A percentile compares a stretch with the other conserved stretches of the same genome.
These are phyloP conservation scores for Pygathrix nemaeus DNA, from an alignment of 2,113 vertebrate genomes.

Conservation along the genomic window DNA sequence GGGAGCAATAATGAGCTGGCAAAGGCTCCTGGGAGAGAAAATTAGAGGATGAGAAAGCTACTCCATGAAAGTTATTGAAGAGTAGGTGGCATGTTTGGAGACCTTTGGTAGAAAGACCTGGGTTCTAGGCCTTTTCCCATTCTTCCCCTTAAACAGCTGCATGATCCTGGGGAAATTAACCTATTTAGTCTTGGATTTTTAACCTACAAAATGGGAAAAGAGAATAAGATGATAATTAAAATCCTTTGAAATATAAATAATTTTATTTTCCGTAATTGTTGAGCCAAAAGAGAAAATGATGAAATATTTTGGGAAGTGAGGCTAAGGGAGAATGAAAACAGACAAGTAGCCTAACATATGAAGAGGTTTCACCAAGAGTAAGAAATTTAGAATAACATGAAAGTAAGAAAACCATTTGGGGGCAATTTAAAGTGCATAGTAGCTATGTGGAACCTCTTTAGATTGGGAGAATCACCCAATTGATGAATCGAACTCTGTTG, in stretches of 20 bases:
- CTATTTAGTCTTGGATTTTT: constrained; percentile 8
- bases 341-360: background rate
- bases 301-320: background rate
- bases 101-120: background rate
- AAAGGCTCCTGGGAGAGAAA: constrained; percentile 15
- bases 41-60: constrained; percentile 33
- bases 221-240: background rate
- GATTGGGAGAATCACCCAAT: background rate
- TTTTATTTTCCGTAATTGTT: constrained; percentile 34
- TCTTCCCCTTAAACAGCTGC: background rate
- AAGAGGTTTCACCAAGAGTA: background rate
- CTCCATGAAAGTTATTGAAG: background rate
- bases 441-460: background rate
- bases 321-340: background rate
- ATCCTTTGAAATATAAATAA: background rate
- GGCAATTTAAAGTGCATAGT: background rate
- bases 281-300: background rate
- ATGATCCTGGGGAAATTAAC: background rate
- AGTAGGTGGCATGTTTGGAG: background rate
- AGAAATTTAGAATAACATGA: background rate
- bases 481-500: background rate
- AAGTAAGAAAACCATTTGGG: background rate
- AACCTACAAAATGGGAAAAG: background rate
- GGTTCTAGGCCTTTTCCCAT: background rate
- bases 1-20: constrained; percentile 1